Conservation (phyloP, 2,888 invertebrate genomes). For the Thelaira solivaga region DNA sequence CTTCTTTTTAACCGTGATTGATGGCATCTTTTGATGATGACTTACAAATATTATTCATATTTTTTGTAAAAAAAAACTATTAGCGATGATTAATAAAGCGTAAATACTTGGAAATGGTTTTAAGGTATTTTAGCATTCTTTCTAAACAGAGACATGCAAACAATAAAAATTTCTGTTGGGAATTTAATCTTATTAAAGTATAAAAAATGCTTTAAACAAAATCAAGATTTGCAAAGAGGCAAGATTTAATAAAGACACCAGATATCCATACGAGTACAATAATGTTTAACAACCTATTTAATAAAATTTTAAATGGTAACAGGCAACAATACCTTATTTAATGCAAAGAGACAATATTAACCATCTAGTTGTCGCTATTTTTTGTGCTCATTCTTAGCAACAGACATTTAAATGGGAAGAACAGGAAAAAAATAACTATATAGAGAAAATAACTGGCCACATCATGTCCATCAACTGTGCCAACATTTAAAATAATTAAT, state of each 20-base stretch:
- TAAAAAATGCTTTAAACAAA: background rate
- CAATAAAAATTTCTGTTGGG: too few species aligned
- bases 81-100: background rate
- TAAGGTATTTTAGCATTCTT: background rate
- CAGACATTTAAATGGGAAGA: background rate
- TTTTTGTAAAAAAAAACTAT: background rate
- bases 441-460: background rate
- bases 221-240: background rate
- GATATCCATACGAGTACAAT: background rate
- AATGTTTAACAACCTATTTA: background rate
- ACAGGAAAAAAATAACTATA: background rate
- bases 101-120: background rate
- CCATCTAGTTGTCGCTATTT: background rate
- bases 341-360: background rate
- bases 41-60: background rate
- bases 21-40: background rate
- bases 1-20: background rate
- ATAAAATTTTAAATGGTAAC: background rate
- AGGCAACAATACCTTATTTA: background rate
- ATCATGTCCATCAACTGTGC: slow-evolving; percentile 28
- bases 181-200: too few species aligned
- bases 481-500: slow-evolving; percentile 36
- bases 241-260: background rate
- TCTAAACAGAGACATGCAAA: background rate
- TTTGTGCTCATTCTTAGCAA: background rate